Percentiles rank a stretch among this genome's conserved stretches.
These are phyloP conservation scores for Anseranas semipalmata DNA, from an alignment of 2,113 vertebrate species.

Conservation along the genomic window DNA sequence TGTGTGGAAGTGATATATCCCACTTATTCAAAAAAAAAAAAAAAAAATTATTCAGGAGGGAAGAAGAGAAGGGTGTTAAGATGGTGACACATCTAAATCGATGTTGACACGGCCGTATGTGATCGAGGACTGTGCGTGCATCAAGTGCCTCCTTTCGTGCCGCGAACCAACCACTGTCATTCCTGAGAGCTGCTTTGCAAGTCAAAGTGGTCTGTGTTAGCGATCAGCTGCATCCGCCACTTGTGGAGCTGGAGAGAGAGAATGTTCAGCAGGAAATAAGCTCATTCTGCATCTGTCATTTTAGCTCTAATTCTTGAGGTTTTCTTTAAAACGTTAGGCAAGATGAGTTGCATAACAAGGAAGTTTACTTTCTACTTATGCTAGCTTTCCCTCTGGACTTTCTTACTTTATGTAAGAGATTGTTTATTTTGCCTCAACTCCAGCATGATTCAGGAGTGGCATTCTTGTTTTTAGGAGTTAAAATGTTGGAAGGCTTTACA, in stretches of 20 bases:
- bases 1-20: not conserved
- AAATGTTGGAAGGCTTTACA: not conserved
- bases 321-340: constrained; percentile 3
- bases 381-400: constrained; percentile 37
- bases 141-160: not conserved
- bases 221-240: not conserved
- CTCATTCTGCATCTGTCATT: not conserved
- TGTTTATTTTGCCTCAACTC: not conserved
- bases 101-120: accelerated
- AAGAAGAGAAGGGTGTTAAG: not conserved
- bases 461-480: not conserved
- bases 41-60: not conserved
- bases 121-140: accelerated
- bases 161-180: not conserved
- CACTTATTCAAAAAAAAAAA: too few species aligned
- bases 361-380: constrained; percentile 23
- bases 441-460: not conserved
- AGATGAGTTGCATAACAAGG: not conserved
- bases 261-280: constrained; percentile 40
- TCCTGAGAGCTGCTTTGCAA: not conserved
- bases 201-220: not conserved
- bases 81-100: not conserved
- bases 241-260: not conserved
- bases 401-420: constrained; percentile 41
- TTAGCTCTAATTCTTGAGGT: not conserved